phyloP scores from a whole-genome alignment of 2,797 vertebrate species.

The Natrix natrix region DNA sequence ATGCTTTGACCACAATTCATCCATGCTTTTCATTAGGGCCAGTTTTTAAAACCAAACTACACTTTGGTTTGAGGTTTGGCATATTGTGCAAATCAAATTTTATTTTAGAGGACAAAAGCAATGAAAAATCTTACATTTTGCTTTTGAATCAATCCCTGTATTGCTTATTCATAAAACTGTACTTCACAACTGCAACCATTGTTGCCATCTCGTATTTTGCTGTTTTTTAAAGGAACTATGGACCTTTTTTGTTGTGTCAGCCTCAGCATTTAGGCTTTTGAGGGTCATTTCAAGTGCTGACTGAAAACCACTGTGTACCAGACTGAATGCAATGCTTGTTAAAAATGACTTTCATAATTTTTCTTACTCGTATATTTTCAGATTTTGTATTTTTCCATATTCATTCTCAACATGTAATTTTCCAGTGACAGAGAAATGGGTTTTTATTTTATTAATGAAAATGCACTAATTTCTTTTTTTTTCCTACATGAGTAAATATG shows the following conservation, averaged over 20 bases:
- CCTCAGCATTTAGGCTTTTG: neutral
- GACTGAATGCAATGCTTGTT: constrained; percentile 14
- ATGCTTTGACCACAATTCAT: neutral
- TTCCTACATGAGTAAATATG: neutral
- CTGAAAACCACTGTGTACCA: neutral
- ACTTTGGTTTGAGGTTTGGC: neutral
- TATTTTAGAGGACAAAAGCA: neutral
- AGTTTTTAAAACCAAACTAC: neutral
- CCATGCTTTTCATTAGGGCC: neutral
- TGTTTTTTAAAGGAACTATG: neutral
- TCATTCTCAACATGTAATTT: constrained; percentile 18
- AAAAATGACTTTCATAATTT: constrained; percentile 46
- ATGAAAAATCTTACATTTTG: neutral
- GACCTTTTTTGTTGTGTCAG: neutral
- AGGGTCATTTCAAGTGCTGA: neutral
- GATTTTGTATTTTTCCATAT: neutral
- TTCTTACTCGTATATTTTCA: neutral
- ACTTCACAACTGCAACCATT: neutral
- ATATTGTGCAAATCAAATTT: neutral
- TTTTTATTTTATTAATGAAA: constrained; percentile 13
- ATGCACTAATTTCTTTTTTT: constrained; percentile 10
- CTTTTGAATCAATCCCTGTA: neutral
- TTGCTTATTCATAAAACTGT: neutral
- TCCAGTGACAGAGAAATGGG: neutral
- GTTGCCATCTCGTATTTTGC: neutral